A percentile compares a stretch with the other conserved stretches of the same genome.
These are phyloP conservation scores for Heterocephalus glaber DNA, from an alignment of 2,113 vertebrate species.

Conservation along the genomic window DNA sequence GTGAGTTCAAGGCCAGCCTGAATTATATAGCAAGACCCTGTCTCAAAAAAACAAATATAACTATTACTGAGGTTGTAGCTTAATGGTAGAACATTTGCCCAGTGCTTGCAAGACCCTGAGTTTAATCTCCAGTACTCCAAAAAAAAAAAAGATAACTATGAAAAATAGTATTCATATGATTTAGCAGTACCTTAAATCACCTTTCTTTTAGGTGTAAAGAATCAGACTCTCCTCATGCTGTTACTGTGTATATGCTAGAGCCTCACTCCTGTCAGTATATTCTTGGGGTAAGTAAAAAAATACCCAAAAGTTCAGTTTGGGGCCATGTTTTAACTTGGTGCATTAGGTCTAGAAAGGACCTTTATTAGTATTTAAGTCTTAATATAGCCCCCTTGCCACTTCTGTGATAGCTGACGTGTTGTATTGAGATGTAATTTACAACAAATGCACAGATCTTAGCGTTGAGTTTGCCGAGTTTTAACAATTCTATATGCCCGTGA, in stretches of 20 bases:
- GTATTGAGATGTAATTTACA: neutral
- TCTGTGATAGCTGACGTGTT: neutral
- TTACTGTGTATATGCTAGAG: constrained; percentile 98
- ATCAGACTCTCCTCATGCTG: constrained; percentile 98
- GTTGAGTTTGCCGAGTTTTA: constrained; percentile 1
- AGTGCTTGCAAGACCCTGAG: neutral
- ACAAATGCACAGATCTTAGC: neutral
- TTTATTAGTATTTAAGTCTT: neutral
- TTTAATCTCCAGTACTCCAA: neutral
- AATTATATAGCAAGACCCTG: neutral
- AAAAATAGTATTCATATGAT: neutral
- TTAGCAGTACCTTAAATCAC: constrained; percentile 4
- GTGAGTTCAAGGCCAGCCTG: neutral
- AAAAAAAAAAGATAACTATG: neutral
- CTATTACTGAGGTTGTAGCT: neutral
- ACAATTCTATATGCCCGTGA: neutral
- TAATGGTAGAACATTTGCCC: neutral
- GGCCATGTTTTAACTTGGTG: neutral
- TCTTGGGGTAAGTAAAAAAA: constrained; percentile 92
- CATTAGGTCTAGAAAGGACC: neutral
- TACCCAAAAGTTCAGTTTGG: neutral
- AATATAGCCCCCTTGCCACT: neutral
- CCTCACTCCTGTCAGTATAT: constrained; percentile 98
- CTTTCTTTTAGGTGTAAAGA: constrained; percentile 93
- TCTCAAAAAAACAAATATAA: neutral